phyloP scores from a whole-genome alignment of 2,888 invertebrate species.

The Poecilobothrus nobilitatus region DNA sequence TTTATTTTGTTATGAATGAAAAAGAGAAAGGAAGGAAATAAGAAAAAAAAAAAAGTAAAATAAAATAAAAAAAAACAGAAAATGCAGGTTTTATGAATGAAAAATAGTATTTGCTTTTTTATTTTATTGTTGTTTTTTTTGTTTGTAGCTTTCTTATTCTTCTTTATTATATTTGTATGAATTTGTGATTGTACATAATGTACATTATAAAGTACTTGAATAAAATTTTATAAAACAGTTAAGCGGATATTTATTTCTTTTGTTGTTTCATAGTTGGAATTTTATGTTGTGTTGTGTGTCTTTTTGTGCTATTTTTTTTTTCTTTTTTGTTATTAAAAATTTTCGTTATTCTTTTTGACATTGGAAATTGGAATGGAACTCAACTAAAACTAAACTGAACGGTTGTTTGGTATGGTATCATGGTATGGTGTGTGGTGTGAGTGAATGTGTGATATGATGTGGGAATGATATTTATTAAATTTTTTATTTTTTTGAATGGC shows the following conservation, averaged over 20 bases:
- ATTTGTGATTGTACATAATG: too few relatives aligned
- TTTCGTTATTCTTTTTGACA: not conserved
- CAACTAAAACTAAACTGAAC: not conserved
- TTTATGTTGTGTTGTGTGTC: too few relatives aligned
- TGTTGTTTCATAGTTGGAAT: not conserved
- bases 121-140: not conserved
- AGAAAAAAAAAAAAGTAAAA: not conserved
- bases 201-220: too few relatives aligned
- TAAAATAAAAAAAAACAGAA: not conserved
- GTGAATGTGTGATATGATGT: too few relatives aligned
- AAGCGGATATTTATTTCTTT: not conserved
- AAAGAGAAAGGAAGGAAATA: not conserved
- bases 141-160: not conserved
- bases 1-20: not conserved
- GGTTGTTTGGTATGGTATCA: too few relatives aligned
- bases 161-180: too few relatives aligned
- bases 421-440: too few relatives aligned
- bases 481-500: not conserved
- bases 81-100: constrained; percentile 1
- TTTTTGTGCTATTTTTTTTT: too few relatives aligned
- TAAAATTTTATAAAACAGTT: not conserved
- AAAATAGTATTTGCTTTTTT: not conserved
- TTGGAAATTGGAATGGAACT: not conserved
- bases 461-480: too few relatives aligned
- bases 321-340: not conserved